Evolutionary conservation across 2,797 vertebrate genomes (phyloP), one percentile per base, ranked within the genome.

Genomic region (Coracias cyanogaster): DNA sequence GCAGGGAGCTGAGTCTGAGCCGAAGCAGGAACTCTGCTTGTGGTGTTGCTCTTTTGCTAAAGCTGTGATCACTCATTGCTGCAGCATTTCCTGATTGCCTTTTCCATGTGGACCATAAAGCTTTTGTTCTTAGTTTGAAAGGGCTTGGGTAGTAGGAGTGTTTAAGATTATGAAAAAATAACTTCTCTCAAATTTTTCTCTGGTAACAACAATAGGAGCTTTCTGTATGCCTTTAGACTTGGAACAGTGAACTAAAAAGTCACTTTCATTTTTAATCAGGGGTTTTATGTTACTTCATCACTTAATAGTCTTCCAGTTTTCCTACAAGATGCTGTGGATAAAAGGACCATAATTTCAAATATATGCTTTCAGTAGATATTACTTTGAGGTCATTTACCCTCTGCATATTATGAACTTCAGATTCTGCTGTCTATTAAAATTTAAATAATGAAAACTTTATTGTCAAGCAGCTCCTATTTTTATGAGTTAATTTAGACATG

Each of bases 191-290:
- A 4, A 7, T 70, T 85, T 79, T 80, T 77, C 31, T 71, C 15
- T 74, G 22, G 8, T 77, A 60, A 29, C n/a, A 71, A 41, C 41
- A 74, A 35, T 57, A 69, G 39, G 52, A 82, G 43, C 43, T 72
- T 79, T 82, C 26, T 61, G 14, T 67, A 14, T 66, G 46, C 24
- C n/a, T 60, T 19, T 62, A n/a, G 29, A 74, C 37, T 69, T 86
- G 33, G 39, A 93, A 15, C 20, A 65, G 37, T 51, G n/a, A 60
- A 70, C 45, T 80, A 46, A 93, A 84, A 89, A 70, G 18, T 82
- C 14, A 29, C 55, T 80, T 86, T n/a, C 37, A 25, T 54, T 94
- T 97, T 91, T 90, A 66, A 72, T 89, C 29, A n/a, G 20, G 18
- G 22, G 12, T 4, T 96, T 86, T 86, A 31, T 2, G 0, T 89